phyloP scores from a whole-genome alignment of 2,888 invertebrate species.

The Clistopyga incitator region DNA sequence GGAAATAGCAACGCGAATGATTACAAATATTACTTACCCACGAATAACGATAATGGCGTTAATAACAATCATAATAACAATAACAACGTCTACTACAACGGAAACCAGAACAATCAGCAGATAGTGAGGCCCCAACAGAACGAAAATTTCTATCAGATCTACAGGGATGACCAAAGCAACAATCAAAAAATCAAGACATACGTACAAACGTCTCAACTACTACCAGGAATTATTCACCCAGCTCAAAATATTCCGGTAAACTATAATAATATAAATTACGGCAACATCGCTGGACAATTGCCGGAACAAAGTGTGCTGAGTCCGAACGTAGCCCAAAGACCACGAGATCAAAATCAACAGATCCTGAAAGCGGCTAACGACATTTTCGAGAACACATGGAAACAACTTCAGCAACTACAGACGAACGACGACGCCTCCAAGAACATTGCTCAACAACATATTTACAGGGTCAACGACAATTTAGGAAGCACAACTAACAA shows the following conservation, averaged over 20 bases:
- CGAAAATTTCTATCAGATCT: constrained; percentile 65
- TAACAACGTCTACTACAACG: constrained; percentile 67
- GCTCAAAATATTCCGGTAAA: constrained; percentile 67
- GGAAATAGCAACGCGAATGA: constrained; percentile 18
- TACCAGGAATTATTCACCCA: constrained; percentile 77
- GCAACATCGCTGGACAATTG: constrained; percentile 26
- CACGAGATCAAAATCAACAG: constrained; percentile 72
- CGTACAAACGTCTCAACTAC: constrained; percentile 74
- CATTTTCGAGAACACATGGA: constrained; percentile 75
- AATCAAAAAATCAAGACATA: constrained; percentile 58
- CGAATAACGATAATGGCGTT: constrained; percentile 27
- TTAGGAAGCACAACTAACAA: constrained; percentile 75
- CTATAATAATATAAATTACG: constrained; percentile 71
- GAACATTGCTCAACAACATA: constrained; percentile 52
- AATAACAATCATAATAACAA: constrained; percentile 28
- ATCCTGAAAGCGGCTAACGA: constrained; percentile 74
- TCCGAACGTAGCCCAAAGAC: constrained; percentile 53
- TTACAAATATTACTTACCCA: constrained; percentile 29
- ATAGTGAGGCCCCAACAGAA: constrained; percentile 67
- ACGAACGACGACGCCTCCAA: constrained; percentile 68
- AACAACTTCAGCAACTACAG: constrained; percentile 77
- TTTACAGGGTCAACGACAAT: constrained; percentile 71
- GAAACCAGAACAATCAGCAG: constrained; percentile 69
- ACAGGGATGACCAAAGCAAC: constrained; percentile 57
- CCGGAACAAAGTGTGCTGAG: constrained; percentile 43